These are phyloP conservation scores for Zingel zingel DNA, from an alignment of 2,113 vertebrate species.

Conservation along the genomic window DNA sequence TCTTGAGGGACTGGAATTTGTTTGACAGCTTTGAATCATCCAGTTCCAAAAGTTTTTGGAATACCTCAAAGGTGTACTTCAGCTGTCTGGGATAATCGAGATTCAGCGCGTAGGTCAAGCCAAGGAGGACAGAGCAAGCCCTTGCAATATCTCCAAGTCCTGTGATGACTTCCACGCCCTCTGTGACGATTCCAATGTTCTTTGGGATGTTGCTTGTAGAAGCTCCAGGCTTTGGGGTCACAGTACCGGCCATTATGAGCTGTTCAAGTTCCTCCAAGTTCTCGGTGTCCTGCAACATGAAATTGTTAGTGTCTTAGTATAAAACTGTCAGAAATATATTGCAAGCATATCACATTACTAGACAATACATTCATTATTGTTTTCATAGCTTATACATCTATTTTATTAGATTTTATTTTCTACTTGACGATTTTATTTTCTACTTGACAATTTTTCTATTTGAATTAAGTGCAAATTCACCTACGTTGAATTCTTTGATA, in stretches of 20 bases:
- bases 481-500: too few species aligned
- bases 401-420: too few species aligned
- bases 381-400: background rate
- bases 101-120: background rate
- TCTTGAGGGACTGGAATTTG: background rate
- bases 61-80: background rate
- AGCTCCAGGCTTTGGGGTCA: background rate
- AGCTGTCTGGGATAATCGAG: background rate
- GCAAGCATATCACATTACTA: background rate
- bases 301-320: background rate
- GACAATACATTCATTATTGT: background rate
- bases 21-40: background rate
- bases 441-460: too few species aligned
- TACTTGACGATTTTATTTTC: too few species aligned
- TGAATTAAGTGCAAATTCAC: too few species aligned
- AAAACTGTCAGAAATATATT: background rate
- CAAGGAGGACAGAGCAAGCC: background rate
- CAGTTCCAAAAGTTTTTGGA: background rate
- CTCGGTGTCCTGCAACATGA: background rate
- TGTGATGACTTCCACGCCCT: background rate
- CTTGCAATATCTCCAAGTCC: background rate
- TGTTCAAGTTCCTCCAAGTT: slow-evolving; percentile 5
- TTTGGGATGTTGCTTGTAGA: background rate
- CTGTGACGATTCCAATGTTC: background rate
- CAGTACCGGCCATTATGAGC: background rate